Evolutionary conservation across 2,797 vertebrate genomes (phyloP).

Genomic region (Enteromius trimaculatus): DNA sequence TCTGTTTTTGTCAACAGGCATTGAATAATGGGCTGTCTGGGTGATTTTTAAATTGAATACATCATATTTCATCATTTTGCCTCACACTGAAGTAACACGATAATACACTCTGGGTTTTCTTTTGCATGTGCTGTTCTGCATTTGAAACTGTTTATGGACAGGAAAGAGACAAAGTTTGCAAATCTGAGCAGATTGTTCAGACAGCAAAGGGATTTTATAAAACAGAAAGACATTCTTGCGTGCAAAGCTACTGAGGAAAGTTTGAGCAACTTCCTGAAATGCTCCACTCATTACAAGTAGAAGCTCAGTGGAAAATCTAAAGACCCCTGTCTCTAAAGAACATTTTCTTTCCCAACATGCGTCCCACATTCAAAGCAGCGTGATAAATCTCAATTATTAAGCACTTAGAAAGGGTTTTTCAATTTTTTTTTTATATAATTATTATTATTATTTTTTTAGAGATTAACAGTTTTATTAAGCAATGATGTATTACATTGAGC

Average conservation of each 20-base stretch:
- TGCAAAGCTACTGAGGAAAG: not conserved
- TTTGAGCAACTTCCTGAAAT: not conserved
- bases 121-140: conserved; percentile 3
- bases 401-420: not conserved
- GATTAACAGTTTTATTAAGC: too few species aligned
- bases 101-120: conserved; percentile 19
- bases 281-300: not conserved
- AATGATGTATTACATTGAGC: not conserved
- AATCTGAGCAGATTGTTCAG: conserved; percentile 8
- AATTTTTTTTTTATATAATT: too few species aligned
- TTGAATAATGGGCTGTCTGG: conserved; percentile 35
- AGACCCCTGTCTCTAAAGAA: not conserved
- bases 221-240: conserved; percentile 12
- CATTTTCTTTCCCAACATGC: not conserved
- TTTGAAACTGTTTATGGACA: conserved; percentile 25
- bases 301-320: not conserved
- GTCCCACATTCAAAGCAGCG: not conserved
- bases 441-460: not conserved
- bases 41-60: conserved; percentile 38
- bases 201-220: conserved; percentile 23
- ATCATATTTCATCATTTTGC: conserved; percentile 42
- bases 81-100: conserved; percentile 6
- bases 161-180: conserved; percentile 2
- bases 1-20: conserved; percentile 29
- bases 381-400: not conserved